Percentiles rank a stretch among this genome's conserved stretches.
Evolutionary conservation across 2,888 invertebrate species (phyloP).

Genomic region (Euproctis similis): DNA sequence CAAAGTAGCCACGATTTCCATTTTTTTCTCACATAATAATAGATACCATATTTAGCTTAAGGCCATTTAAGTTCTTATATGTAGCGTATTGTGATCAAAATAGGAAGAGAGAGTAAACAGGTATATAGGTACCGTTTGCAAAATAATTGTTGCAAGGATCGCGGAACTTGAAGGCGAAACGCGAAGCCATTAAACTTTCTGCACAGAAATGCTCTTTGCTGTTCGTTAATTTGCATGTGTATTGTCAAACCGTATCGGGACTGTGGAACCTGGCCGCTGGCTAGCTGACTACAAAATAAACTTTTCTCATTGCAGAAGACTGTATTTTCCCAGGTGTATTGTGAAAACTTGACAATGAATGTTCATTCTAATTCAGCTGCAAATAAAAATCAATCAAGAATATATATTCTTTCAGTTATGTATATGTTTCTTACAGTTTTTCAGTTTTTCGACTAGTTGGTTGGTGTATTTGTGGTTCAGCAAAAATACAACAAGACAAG

Average conservation of each 20-base stretch:
- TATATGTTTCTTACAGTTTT: too few relatives aligned
- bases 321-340: conserved; percentile 43
- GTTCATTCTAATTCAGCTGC: too few relatives aligned
- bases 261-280: conserved; percentile 49
- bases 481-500: too few relatives aligned
- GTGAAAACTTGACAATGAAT: too few relatives aligned
- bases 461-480: too few relatives aligned
- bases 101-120: conserved; percentile 33
- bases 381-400: too few relatives aligned
- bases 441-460: too few relatives aligned
- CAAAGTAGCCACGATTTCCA: too few relatives aligned
- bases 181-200: conserved; percentile 63
- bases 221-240: conserved; percentile 68
- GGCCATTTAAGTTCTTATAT: conserved; percentile 17
- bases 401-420: too few relatives aligned
- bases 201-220: conserved; percentile 53
- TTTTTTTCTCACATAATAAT: conserved; percentile 22
- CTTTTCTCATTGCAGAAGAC: conserved; percentile 52
- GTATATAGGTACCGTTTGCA: conserved; percentile 26
- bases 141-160: conserved; percentile 54
- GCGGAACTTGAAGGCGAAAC: conserved; percentile 44
- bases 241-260: conserved; percentile 70
- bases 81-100: conserved; percentile 31
- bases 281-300: conserved; percentile 52
- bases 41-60: conserved; percentile 18